These are phyloP conservation scores for Callipepla squamata DNA, from an alignment of 2,113 vertebrate species.

Conservation along the genomic window DNA sequence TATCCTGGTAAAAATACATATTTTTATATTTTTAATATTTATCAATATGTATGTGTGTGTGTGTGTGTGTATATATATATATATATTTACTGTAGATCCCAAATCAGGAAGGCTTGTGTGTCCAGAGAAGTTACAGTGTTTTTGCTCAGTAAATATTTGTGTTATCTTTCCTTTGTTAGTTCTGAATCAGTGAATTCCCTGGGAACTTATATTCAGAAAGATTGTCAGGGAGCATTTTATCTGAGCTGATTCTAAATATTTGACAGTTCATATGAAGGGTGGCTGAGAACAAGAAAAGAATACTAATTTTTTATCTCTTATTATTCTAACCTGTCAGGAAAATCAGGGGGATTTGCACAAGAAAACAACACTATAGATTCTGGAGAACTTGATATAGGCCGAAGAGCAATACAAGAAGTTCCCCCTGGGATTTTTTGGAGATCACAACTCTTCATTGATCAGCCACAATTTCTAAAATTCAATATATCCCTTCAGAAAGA, in stretches of 20 bases:
- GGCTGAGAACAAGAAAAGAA: background rate
- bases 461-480: constrained; percentile 96
- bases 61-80: too few relatives aligned
- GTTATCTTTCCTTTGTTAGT: background rate
- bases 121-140: constrained; percentile 22
- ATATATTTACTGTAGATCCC: constrained; percentile 1
- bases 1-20: background rate
- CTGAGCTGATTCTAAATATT: constrained; percentile 31
- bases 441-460: constrained; percentile 91
- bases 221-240: background rate
- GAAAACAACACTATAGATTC: constrained; percentile 96
- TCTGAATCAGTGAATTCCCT: constrained; percentile 6
- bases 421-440: constrained; percentile 97
- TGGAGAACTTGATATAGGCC: constrained; percentile 92
- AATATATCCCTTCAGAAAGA: constrained; percentile 99
- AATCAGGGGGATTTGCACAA: constrained; percentile 82
- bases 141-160: constrained; percentile 3
- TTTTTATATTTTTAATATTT: too few relatives aligned
- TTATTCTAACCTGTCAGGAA: constrained; percentile 79
- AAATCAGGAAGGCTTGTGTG: background rate
- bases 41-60: background rate
- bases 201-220: background rate
- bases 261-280: background rate
- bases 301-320: constrained; percentile 24
- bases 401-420: constrained; percentile 87